phyloP scores from a whole-genome alignment of 1,140 invertebrate species.

The Leptestheria dahalacensis region DNA sequence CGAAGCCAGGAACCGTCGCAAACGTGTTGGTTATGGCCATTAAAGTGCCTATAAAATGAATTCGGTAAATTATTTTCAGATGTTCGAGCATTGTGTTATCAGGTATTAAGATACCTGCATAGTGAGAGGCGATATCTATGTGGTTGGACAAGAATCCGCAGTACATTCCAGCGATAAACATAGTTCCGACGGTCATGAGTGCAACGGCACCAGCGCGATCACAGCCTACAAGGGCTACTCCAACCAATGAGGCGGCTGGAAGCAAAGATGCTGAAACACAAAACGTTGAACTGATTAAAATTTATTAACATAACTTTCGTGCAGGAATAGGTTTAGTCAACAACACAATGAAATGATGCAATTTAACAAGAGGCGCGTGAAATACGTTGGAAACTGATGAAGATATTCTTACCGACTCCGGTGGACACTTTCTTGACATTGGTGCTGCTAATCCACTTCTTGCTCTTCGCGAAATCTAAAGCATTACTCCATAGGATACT shows the following conservation, averaged over 20 bases:
- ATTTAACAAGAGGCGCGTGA: too few relatives aligned
- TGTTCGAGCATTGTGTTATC: not conserved
- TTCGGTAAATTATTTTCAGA: not conserved
- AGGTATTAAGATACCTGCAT: conserved; percentile 28
- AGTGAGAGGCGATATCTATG: conserved; percentile 37
- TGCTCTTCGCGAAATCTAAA: conserved; percentile 20
- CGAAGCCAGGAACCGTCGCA: conserved; percentile 38
- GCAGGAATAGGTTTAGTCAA: too few relatives aligned
- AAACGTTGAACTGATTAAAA: too few relatives aligned
- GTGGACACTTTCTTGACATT: conserved; percentile 22
- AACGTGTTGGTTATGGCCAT: conserved; percentile 40
- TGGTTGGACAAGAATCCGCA: conserved; percentile 37
- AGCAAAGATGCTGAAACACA: conserved; percentile 39
- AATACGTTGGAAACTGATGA: too few relatives aligned
- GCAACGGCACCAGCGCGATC: conserved; percentile 32
- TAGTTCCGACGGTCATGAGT: conserved; percentile 14
- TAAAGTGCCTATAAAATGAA: conserved; percentile 24
- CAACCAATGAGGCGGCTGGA: conserved; percentile 48
- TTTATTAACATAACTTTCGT: too few relatives aligned
- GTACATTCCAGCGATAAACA: conserved; percentile 63
- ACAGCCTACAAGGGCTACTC: conserved; percentile 51
- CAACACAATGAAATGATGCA: too few relatives aligned
- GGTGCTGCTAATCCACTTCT: conserved; percentile 21
- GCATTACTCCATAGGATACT: conserved; percentile 21
- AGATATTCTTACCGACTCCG: conserved; percentile 15